Evolutionary conservation across 64 coral and sea anemone species (phyloP), one percentile per base, ranked within the genome.

Genomic region (Porites australiensis): DNA sequence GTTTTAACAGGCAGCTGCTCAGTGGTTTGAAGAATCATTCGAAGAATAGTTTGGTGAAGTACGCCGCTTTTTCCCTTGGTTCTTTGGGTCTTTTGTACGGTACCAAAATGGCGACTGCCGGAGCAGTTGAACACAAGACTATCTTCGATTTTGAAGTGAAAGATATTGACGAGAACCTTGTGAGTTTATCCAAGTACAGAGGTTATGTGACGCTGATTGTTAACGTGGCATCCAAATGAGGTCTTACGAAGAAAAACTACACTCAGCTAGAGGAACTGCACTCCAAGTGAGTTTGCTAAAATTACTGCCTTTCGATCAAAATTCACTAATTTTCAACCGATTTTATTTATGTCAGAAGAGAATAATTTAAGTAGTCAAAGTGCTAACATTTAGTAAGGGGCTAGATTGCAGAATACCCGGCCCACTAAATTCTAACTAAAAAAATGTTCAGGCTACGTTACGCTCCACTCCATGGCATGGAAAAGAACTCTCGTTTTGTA

Each of bases 231-330:
- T 98, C 96, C 4, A 82, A 89, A 77, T 98, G 96, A 89, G 96
- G 92, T 4, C 88, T 98, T 13, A 98, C 96, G 15, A 98, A 94
- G 88, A 98, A 94, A 77, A 98, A 98, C 84, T 98, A 94, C 19
- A 55, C 89, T 94, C 96, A 98, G 96, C 82, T 98, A 44, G 65
- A 94, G n/a, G 96, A 98, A 84, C 96, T 98, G 96, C 96, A 98
- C 96, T 22, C 79, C 73, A 87, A 55, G 96, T 98, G 91, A 94
- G 88, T 11, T n/a, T 27, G 61, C 74, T 13, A 27, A 37, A 37
- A 22, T 22, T 37, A 27, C 5, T 43, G 37, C 8, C n/a, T 84
- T 6, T 7, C 10, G 8, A 44, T 1, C 54, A 57, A 7, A 7
- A 57, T 57, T 9, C 7, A 7, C 12, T 7, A 57, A 57, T 9